phyloP scores from a whole-genome alignment of 2,888 invertebrate species.

The Octonoba sinensis region DNA sequence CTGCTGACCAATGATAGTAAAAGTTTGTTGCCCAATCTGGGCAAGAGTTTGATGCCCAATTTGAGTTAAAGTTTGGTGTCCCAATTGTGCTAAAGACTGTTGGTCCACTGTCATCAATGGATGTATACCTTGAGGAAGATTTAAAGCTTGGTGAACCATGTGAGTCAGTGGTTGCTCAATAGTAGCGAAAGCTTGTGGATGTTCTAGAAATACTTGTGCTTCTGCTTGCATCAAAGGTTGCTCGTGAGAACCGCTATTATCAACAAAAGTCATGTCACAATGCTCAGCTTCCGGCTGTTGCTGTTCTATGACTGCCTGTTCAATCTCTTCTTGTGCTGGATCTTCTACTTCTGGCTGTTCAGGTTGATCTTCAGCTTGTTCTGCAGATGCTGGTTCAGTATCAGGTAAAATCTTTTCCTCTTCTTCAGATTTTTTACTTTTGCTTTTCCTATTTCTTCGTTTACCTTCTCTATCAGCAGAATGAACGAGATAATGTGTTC shows the following conservation, averaged over 20 bases:
- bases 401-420: neutral
- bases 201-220: conserved; percentile 52
- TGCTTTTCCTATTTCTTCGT: conserved; percentile 23
- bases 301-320: conserved; percentile 16
- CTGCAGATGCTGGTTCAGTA: neutral
- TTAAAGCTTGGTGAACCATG: conserved; percentile 53
- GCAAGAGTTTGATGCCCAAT: conserved; percentile 53
- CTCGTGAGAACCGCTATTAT: conserved; percentile 59
- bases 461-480: conserved; percentile 57
- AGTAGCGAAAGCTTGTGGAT: conserved; percentile 45
- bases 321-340: neutral
- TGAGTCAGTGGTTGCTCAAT: conserved; percentile 56
- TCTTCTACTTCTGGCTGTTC: conserved; percentile 31
- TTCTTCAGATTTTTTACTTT: conserved; percentile 34
- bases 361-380: conserved; percentile 8
- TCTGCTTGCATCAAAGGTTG: conserved; percentile 48
- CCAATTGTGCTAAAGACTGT: conserved; percentile 48
- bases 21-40: conserved; percentile 55
- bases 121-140: conserved; percentile 52
- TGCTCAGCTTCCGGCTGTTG: conserved; percentile 19
- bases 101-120: conserved; percentile 46
- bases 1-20: conserved; percentile 60
- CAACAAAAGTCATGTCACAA: conserved; percentile 52
- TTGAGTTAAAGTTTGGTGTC: conserved; percentile 41
- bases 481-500: conserved; percentile 54